Percentiles rank a stretch among this genome's conserved stretches.
Evolutionary conservation across 2,888 invertebrate species (phyloP).

Genomic region (Eristalinus sepulchralis): DNA sequence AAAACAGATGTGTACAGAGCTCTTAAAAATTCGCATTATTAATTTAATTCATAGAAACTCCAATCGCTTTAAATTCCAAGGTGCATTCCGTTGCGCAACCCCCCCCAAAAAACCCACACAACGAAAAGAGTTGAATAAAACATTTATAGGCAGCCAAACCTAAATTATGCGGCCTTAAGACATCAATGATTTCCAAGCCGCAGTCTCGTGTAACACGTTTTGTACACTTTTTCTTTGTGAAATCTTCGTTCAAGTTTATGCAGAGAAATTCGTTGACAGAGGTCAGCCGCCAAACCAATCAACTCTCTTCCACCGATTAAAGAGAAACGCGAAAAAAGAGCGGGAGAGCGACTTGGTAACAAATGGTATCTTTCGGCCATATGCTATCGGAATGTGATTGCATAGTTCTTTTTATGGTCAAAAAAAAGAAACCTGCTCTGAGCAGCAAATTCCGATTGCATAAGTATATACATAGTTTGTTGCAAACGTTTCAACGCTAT

Average conservation of each 20-base stretch:
- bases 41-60: neutral
- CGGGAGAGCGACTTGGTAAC: neutral
- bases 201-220: neutral
- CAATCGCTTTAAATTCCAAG: constrained; percentile 5
- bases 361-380: neutral
- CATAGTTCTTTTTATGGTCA: constrained; percentile 1
- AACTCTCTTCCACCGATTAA: neutral
- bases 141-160: neutral
- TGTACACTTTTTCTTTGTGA: constrained; percentile 3
- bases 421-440: constrained; percentile 20
- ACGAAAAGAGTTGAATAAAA: neutral
- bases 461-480: neutral
- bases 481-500: neutral
- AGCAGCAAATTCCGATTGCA: constrained; percentile 37
- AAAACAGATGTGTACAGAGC: neutral
- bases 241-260: neutral
- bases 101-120: neutral
- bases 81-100: constrained; percentile 3
- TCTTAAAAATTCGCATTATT: constrained; percentile 7
- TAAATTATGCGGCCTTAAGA: constrained; percentile 2
- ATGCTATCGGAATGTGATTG: neutral
- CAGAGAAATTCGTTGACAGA: constrained; percentile 8
- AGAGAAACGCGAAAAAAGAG: neutral
- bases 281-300: neutral
- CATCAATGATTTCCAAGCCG: neutral